A percentile compares a stretch with the other conserved stretches of the same genome.
phyloP scores from a whole-genome alignment of 2,797 vertebrate species.

The Glossophaga mutica region DNA sequence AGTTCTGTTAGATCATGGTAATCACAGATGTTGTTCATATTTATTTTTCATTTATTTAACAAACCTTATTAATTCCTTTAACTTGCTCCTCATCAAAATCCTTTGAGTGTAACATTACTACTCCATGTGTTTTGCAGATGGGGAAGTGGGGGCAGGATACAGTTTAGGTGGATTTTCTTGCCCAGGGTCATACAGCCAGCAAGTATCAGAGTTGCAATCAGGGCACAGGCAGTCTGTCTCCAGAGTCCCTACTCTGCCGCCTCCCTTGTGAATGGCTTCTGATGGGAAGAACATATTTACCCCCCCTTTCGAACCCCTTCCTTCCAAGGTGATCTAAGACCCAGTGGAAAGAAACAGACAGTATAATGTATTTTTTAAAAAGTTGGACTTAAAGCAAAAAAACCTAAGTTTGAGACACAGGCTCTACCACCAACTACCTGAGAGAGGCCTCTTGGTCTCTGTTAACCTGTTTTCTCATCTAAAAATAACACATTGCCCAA shows the following conservation, averaged over 20 bases:
- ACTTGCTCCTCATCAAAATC: neutral
- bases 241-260: neutral
- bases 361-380: neutral
- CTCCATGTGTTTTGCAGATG: neutral
- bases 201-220: neutral
- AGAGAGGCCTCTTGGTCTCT: neutral
- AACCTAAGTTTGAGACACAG: neutral
- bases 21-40: neutral
- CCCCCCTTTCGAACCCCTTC: neutral
- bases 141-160: neutral
- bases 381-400: neutral
- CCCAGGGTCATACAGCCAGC: neutral
- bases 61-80: neutral
- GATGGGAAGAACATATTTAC: neutral
- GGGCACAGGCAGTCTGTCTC: neutral
- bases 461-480: slow-evolving; percentile 13
- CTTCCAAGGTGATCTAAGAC: neutral
- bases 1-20: neutral
- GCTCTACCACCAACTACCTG: neutral
- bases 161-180: neutral
- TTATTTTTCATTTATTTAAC: neutral
- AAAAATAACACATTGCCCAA: neutral
- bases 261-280: neutral
- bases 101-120: neutral
- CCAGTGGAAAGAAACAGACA: neutral